Conservation (phyloP, 2,888 invertebrate genomes). For the Cephus nigrinus region DNA sequence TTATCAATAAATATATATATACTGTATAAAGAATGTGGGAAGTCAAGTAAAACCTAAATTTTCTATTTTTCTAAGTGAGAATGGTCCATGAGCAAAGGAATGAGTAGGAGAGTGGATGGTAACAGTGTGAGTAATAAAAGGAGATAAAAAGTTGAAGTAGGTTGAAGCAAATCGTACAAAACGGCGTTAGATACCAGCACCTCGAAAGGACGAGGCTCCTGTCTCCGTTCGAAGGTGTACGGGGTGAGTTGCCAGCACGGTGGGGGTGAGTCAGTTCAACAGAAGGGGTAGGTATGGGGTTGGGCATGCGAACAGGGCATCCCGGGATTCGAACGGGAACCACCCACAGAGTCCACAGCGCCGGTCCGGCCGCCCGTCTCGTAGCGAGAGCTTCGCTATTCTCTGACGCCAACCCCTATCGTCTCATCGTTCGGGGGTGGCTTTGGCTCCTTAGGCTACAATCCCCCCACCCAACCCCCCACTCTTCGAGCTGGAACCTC, state of each 20-base stretch:
- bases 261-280: constrained; percentile 37
- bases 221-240: constrained; percentile 11
- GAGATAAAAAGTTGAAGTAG: constrained; percentile 32
- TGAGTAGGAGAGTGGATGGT: background rate
- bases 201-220: constrained; percentile 37
- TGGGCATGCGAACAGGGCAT: constrained; percentile 72
- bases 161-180: constrained; percentile 40
- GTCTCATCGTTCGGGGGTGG: background rate
- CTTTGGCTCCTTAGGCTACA: background rate
- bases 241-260: constrained; percentile 26
- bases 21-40: background rate
- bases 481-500: background rate
- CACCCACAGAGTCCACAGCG: constrained; percentile 67
- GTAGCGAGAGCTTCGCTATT: constrained; percentile 49
- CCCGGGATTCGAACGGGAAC: constrained; percentile 65
- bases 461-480: background rate
- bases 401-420: constrained; percentile 39
- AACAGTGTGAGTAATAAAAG: background rate
- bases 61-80: background rate
- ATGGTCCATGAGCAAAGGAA: background rate
- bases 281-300: constrained; percentile 48
- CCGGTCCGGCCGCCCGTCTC: constrained; percentile 63
- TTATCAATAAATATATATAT: background rate
- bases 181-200: constrained; percentile 35
- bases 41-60: background rate